A percentile compares a stretch with the other conserved stretches of the same genome.
Conservation (phyloP, 2,888 invertebrate species). For the Didymodactylos carnosus region DNA sequence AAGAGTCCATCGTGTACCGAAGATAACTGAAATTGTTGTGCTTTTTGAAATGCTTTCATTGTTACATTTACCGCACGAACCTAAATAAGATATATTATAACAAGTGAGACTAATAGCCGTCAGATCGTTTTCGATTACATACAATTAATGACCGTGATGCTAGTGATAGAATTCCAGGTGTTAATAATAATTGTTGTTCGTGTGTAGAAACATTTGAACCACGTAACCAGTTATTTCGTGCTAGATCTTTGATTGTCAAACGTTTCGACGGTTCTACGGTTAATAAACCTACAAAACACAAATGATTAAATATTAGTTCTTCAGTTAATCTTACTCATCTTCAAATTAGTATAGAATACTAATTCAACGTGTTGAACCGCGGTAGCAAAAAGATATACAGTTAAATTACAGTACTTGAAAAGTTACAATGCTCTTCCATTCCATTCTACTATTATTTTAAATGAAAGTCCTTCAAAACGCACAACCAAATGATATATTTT, state of each 20-base stretch:
- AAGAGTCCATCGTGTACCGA: not conserved
- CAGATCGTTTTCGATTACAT: too few relatives aligned
- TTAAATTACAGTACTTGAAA: too few relatives aligned
- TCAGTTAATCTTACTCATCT: too few relatives aligned
- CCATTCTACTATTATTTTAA: too few relatives aligned
- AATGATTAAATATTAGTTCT: not conserved
- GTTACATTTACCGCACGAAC: not conserved
- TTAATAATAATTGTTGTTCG: not conserved
- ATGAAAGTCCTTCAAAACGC: too few relatives aligned
- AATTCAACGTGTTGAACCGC: too few relatives aligned
- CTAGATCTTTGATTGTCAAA: conserved; percentile 48
- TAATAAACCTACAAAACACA: conserved; percentile 42
- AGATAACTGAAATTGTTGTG: not conserved
- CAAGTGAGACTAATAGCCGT: too few relatives aligned
- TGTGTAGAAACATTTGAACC: not conserved
- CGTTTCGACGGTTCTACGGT: conserved; percentile 56
- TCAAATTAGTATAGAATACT: too few relatives aligned
- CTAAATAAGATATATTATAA: not conserved
- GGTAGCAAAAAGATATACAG: too few relatives aligned
- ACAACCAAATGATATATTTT: too few relatives aligned
- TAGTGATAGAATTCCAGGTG: not conserved
- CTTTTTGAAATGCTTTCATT: not conserved
- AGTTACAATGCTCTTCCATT: too few relatives aligned
- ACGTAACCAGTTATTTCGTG: conserved; percentile 45
- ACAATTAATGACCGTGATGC: not conserved